phyloP scores from a whole-genome alignment of 2,113 vertebrate genomes.

The Catharus fuscescens region DNA sequence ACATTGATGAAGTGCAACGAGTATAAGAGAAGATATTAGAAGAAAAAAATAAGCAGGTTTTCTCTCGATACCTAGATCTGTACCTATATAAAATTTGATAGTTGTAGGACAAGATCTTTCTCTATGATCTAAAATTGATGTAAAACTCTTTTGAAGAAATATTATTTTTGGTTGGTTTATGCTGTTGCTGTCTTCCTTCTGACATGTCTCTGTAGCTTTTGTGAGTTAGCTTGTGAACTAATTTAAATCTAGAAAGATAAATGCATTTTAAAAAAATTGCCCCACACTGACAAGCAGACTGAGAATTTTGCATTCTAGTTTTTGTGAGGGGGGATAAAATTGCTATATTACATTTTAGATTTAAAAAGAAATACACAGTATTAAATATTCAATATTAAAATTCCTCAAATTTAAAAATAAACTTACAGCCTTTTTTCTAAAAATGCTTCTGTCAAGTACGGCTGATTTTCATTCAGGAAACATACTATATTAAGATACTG shows the following conservation, averaged over 20 bases:
- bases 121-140: slow-evolving; percentile 42
- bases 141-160: slow-evolving; percentile 66
- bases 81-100: not conserved
- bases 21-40: not conserved
- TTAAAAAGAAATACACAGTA: slow-evolving; percentile 34
- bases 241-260: slow-evolving; percentile 54
- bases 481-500: not conserved
- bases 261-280: slow-evolving; percentile 56
- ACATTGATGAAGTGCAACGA: not conserved
- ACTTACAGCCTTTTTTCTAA: slow-evolving; percentile 36
- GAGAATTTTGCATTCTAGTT: slow-evolving; percentile 21
- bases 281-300: slow-evolving; percentile 32
- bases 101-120: slow-evolving; percentile 32
- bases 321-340: slow-evolving; percentile 22
- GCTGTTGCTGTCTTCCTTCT: slow-evolving; percentile 29
- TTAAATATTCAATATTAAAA: slow-evolving; percentile 47
- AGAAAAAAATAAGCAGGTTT: not conserved
- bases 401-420: slow-evolving; percentile 59
- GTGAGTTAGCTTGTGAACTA: slow-evolving; percentile 41
- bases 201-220: slow-evolving; percentile 29
- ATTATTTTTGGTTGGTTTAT: slow-evolving; percentile 43
- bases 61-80: not conserved
- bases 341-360: slow-evolving; percentile 37
- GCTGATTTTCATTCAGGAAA: slow-evolving; percentile 31
- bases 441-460: slow-evolving; percentile 32